phyloP scores from a whole-genome alignment of 2,888 invertebrate genomes.

The Parapristionchus giblindavisi region DNA sequence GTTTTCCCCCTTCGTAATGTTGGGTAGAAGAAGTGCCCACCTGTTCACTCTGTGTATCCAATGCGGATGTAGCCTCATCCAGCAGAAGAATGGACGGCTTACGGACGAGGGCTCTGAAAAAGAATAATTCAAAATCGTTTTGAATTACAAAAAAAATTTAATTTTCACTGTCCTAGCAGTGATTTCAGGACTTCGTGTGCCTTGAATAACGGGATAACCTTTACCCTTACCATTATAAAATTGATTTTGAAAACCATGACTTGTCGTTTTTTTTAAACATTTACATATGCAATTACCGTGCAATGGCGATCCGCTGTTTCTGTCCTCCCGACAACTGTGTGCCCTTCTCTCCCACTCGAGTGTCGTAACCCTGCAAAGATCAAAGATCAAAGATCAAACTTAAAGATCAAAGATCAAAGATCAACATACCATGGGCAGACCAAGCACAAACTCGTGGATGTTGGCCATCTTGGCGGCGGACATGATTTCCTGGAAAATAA shows the following conservation, averaged over 20 bases:
- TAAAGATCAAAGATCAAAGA: too few relatives aligned
- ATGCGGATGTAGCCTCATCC: conserved; percentile 59
- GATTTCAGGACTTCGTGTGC: too few relatives aligned
- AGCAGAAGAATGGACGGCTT: conserved; percentile 54
- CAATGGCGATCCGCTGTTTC: conserved; percentile 71
- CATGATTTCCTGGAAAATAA: conserved; percentile 69
- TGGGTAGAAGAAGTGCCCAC: too few relatives aligned
- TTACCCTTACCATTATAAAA: too few relatives aligned
- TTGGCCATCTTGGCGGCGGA: conserved; percentile 71
- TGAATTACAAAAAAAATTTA: too few relatives aligned
- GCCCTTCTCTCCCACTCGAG: conserved; percentile 71
- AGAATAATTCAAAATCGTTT: too few relatives aligned
- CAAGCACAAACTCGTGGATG: conserved; percentile 72
- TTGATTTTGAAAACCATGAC: neutral
- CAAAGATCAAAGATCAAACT: too few relatives aligned
- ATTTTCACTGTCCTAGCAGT: too few relatives aligned
- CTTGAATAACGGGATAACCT: too few relatives aligned
- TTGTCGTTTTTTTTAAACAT: neutral
- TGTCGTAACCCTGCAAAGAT: conserved; percentile 67
- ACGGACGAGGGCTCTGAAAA: conserved; percentile 51
- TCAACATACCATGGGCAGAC: conserved; percentile 66
- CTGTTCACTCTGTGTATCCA: conserved; percentile 59
- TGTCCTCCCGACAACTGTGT: conserved; percentile 72
- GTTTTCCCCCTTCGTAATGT: too few relatives aligned
- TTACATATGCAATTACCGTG: conserved; percentile 43